Evolutionary conservation across 2,888 invertebrate species (phyloP).

Genomic region (Choreutis nemorana): DNA sequence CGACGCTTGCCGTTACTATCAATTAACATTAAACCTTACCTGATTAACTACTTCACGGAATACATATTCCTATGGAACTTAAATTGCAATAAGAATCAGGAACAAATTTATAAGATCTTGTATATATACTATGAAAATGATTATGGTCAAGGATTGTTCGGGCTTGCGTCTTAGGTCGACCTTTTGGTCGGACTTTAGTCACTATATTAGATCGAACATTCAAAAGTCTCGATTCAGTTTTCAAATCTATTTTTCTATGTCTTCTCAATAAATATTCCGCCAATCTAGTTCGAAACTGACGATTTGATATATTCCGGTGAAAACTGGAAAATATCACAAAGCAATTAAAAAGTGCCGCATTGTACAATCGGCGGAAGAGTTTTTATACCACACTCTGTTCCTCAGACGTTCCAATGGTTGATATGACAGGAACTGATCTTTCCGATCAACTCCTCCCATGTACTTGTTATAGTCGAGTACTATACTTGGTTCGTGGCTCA

Average conservation of each 20-base stretch:
- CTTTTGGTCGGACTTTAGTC: too few species aligned
- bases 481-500: constrained; percentile 9
- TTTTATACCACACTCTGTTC: constrained; percentile 5
- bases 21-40: too few species aligned
- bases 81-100: too few species aligned
- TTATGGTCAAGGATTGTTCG: too few species aligned
- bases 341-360: constrained; percentile 1
- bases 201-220: too few species aligned
- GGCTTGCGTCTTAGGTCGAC: too few species aligned
- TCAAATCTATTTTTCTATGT: constrained; percentile 1
- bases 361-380: constrained; percentile 3
- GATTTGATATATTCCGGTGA: neutral
- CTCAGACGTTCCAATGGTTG: constrained; percentile 2
- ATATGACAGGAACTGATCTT: constrained; percentile 18
- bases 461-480: constrained; percentile 15
- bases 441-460: constrained; percentile 19
- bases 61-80: too few species aligned
- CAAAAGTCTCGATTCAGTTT: constrained; percentile 1
- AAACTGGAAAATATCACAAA: constrained; percentile 2
- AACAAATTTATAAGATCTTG: too few species aligned
- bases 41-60: too few species aligned
- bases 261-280: constrained; percentile 2
- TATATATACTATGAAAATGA: too few species aligned
- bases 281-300: neutral
- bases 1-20: too few species aligned